Base-by-base conservation (phyloP, 2,113 vertebrate species). In the Pleuronectes platessa region DNA sequence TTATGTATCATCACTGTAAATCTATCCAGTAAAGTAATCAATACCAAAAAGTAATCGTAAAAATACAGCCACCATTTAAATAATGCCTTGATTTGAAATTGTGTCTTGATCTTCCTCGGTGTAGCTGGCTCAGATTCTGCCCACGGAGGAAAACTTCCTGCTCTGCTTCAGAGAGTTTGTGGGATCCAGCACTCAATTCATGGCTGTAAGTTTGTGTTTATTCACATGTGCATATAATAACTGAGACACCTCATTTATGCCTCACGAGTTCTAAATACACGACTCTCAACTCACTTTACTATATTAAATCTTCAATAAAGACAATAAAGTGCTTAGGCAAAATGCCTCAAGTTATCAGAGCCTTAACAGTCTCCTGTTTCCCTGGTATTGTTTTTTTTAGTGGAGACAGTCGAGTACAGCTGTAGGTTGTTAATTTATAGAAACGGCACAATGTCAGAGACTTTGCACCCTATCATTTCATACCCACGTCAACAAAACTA, bases 141-240 rank as follows among this genome's bases (percentile, higher is more conserved):
- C 98, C 1, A 97, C 97, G 0, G 97, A 99, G 78, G 97, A 99
- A 93, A 98, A 97, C 90, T 99, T 99, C 86, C 94, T 99, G 61
- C 93, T 99, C 59, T 98, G 96, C 91, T 99, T 99, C 93, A 93
- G 98, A 74, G 96, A 98, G 87, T 97, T 97, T 15, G 96, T 98
- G 69, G 94, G 97, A 74, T 98, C 97, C 94, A 99, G 97, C 47
- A 66, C 92, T 0, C 96, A 98, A 84, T 99, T 99, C 74, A 99
- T 99, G 98, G 93, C 96, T 92, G 97, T 99, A 92, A 95, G 91
- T 92, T 45, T 75, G 26, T 68, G 12, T 63, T 23, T 71, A 31
- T 70, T 61, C 47, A 54, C 26, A 24, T 17, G 45, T 47, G 45
- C 13, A 47, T 47, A 5, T 47, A 17, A 15, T 17, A 17, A 17